These are phyloP conservation scores for human DNA, from an alignment of 2,113 vertebrate species.

Conservation along the genomic window DNA sequence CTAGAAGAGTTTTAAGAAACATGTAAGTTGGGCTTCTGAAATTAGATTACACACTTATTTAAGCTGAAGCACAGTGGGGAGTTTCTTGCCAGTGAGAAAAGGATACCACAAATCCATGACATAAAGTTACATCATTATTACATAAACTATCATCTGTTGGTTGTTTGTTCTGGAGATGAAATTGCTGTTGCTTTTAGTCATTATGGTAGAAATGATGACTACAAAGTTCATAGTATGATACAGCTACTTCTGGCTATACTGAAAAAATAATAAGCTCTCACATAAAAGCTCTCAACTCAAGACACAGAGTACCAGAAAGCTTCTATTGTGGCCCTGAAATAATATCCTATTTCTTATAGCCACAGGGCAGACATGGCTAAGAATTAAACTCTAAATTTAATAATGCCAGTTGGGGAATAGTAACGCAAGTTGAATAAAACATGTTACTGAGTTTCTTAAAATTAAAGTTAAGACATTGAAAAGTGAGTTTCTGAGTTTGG, in stretches of 20 bases:
- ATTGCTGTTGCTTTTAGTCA: neutral
- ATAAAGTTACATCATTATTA: neutral
- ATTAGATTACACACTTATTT: neutral
- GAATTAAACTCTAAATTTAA: slow-evolving; percentile 46
- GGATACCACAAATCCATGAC: neutral
- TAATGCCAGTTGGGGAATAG: neutral
- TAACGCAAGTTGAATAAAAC: slow-evolving; percentile 7
- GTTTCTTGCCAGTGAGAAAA: neutral
- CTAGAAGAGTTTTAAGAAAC: neutral
- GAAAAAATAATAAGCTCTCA: neutral
- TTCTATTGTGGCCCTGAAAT: neutral
- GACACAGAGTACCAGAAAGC: neutral
- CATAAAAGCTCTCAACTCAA: neutral
- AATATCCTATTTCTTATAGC: slow-evolving; percentile 15
- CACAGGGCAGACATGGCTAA: neutral
- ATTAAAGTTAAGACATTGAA: neutral
- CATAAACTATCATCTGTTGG: neutral
- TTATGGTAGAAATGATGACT: neutral
- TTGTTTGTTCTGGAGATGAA: neutral
- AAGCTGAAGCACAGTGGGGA: neutral
- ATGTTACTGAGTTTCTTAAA: neutral
- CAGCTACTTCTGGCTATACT: neutral
- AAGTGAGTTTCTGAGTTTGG: neutral
- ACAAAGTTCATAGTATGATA: neutral
- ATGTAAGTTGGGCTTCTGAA: neutral